These are phyloP conservation scores for Cranoglanis bouderius DNA, from an alignment of 2,113 vertebrate genomes.

Conservation along the genomic window DNA sequence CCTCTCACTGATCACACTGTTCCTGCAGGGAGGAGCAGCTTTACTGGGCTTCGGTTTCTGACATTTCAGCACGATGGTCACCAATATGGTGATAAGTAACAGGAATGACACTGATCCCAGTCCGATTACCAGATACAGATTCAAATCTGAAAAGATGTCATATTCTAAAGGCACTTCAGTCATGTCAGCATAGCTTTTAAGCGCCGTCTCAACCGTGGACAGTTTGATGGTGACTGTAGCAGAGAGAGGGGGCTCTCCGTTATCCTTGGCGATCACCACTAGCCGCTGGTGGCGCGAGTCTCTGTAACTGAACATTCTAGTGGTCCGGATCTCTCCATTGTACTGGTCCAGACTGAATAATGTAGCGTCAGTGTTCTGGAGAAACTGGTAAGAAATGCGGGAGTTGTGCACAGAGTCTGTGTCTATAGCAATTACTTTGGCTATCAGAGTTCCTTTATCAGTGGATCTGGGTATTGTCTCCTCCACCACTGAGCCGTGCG, in stretches of 20 bases:
- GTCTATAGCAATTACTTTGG: constrained; percentile 64
- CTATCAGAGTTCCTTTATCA: constrained; percentile 47
- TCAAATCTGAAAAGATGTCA: constrained; percentile 61
- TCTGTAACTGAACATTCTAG: constrained; percentile 69
- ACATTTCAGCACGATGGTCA: constrained; percentile 60
- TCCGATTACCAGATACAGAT: constrained; percentile 62
- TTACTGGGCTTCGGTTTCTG: constrained; percentile 55
- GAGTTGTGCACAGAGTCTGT: constrained; percentile 69
- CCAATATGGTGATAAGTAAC: constrained; percentile 74
- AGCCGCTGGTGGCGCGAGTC: constrained; percentile 67
- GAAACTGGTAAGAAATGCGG: constrained; percentile 69
- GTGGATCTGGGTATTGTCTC: constrained; percentile 65
- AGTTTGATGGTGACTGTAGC: constrained; percentile 75
- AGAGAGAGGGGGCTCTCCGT: constrained; percentile 75
- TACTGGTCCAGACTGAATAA: constrained; percentile 66
- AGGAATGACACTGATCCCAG: constrained; percentile 75
- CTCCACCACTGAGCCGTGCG: constrained; percentile 67
- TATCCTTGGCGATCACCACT: constrained; percentile 69
- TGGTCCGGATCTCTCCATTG: constrained; percentile 51
- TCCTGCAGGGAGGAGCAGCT: no score
- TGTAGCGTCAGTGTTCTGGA: constrained; percentile 66
- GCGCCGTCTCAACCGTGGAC: constrained; percentile 76
- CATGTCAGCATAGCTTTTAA: constrained; percentile 74
- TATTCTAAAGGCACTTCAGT: constrained; percentile 68
- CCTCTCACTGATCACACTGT: no score